Evolutionary conservation across 2,888 invertebrate species (phyloP), one percentile per base, ranked within the genome.

Genomic region (Microplitis manilae): DNA sequence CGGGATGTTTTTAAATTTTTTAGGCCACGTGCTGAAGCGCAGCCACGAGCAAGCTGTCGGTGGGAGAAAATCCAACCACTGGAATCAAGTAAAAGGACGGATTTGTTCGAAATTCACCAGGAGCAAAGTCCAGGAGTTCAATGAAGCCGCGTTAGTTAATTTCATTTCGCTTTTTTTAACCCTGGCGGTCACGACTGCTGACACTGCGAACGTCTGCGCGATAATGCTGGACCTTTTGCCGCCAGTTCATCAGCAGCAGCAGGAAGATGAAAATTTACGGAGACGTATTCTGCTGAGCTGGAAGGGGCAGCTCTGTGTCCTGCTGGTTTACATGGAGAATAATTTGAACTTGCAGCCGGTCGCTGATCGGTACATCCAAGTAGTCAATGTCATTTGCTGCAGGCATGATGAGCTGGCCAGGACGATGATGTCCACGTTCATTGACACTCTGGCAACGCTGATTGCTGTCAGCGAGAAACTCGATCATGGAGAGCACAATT

Each of bases 101-200:
- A 91, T 93, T 77, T 93, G 91, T 80, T 91, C 92, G 0, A 93
- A 93, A 85, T 92, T 93, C 77, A 91, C 92, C 13, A 87, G 90
- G n/a, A 90, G 90, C 70, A 93, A 93, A 86, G 88, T 93, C 72
- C 84, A 90, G 75, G 90, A 92, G 6, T 89, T 93, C 9, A 91
- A 91, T 38, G 92, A 92, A 83, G 89, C 89, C 39, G 93, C 93
- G 1, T 89, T 93, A 50, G 92, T 92, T 81, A 92, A 93, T 87
- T 91, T 93, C 65, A 89, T 92, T 13, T 89, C 90, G 5, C 82
- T 91, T 68, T 91, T 91, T 80, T 81, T 91, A 9, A 91, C 90
- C 8, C 86, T 91, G 74, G 90, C 90, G 4, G 80, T 91, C 9
- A 87, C 30, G 30, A 30, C 90, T 41, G 89, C 90, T 4, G 90